These are phyloP conservation scores for Acanthiza pusilla DNA, from an alignment of 2,797 vertebrate species.

Conservation along the genomic window DNA sequence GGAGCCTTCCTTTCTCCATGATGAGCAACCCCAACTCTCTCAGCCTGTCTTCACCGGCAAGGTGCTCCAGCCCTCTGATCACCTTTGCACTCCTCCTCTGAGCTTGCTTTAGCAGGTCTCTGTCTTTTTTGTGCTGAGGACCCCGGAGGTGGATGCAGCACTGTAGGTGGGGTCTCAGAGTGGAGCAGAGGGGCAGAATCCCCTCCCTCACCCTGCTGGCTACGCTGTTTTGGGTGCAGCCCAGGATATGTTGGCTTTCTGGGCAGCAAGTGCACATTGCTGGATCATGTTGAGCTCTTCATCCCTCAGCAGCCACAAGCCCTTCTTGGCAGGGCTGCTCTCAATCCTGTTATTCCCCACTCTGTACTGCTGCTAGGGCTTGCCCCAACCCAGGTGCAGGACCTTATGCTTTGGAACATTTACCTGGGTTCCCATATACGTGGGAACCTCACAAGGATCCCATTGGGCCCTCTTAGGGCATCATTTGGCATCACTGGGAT, in stretches of 20 bases:
- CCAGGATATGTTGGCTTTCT: background rate
- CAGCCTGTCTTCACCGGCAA: background rate
- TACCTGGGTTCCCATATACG: background rate
- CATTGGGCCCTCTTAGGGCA: background rate
- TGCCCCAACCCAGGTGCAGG: background rate
- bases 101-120: background rate
- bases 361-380: background rate
- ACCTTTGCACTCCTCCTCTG: background rate
- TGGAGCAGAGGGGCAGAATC: background rate
- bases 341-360: background rate
- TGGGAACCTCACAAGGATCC: background rate
- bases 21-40: background rate
- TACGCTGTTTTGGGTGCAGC: accelerated
- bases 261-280: accelerated
- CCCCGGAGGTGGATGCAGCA: background rate
- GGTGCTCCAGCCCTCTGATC: background rate
- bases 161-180: background rate
- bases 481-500: background rate
- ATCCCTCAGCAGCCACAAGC: background rate
- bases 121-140: accelerated
- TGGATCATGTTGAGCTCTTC: background rate
- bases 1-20: background rate
- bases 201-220: accelerated
- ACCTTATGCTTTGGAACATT: background rate
- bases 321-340: background rate